These are phyloP conservation scores for Ctenochaetus hawaiiensis DNA, from an alignment of 2,797 vertebrate genomes.

Conservation along the genomic window DNA sequence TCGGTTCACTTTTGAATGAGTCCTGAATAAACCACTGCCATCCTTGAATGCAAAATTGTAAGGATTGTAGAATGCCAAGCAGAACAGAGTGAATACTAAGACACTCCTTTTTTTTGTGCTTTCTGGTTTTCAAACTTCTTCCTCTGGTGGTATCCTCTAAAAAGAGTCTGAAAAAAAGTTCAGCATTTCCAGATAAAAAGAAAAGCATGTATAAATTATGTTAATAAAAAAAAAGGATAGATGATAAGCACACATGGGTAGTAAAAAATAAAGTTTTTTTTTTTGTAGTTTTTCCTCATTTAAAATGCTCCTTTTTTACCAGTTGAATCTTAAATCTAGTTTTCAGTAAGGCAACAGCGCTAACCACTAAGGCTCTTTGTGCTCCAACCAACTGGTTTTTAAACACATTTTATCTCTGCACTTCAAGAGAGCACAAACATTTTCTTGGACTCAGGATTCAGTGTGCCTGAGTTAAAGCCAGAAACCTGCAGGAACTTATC, in stretches of 20 bases:
- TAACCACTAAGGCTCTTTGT: neutral
- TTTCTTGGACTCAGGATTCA: neutral
- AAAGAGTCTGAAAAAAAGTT: neutral
- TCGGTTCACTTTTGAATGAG: neutral
- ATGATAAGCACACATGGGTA: too few relatives aligned
- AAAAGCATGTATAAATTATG: neutral
- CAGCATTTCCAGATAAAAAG: neutral
- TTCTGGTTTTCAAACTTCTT: neutral
- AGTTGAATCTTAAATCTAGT: conserved; percentile 1
- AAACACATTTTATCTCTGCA: neutral
- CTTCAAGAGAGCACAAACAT: neutral
- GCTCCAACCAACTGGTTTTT: neutral
- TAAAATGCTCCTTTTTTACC: neutral
- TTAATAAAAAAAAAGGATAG: neutral
- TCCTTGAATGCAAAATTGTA: neutral
- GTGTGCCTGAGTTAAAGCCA: too few relatives aligned
- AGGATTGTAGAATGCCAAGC: neutral
- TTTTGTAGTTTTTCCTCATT: neutral
- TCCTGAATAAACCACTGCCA: neutral
- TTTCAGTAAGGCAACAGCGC: too few relatives aligned
- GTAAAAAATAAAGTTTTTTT: neutral
- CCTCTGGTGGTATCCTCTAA: neutral
- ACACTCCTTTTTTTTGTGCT: neutral
- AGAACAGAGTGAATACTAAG: neutral
- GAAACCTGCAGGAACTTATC: neutral